Evolutionary conservation across 2,113 vertebrate genomes (phyloP).

Genomic region (Pholis gunnellus): DNA sequence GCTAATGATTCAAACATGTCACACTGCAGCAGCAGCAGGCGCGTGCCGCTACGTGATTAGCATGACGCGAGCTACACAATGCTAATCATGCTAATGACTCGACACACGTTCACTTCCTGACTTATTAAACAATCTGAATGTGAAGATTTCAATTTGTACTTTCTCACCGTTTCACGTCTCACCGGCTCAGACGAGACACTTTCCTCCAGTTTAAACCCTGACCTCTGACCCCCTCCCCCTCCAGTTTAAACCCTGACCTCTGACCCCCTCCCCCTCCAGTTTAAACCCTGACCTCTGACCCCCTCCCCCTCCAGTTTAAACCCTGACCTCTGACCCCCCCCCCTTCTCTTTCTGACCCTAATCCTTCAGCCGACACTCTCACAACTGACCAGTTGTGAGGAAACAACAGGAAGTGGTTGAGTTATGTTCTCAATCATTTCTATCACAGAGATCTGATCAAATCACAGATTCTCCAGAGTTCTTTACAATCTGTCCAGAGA

Average conservation of each 20-base stretch:
- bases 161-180: background rate
- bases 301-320: background rate
- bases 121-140: background rate
- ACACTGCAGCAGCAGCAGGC: conserved; percentile 17
- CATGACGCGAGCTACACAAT: background rate
- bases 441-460: no score
- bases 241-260: background rate
- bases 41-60: background rate
- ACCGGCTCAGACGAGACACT: background rate
- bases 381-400: background rate
- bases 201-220: background rate
- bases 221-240: background rate
- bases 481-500: no score
- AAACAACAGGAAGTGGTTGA: background rate
- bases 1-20: conserved; percentile 77
- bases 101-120: background rate
- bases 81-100: background rate
- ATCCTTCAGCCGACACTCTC: background rate
- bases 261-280: background rate
- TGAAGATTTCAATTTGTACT: background rate
- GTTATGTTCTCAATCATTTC: no score
- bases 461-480: no score
- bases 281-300: background rate
- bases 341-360: background rate
- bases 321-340: background rate